These are phyloP conservation scores for Emydura subglobosa DNA, from an alignment of 2,113 vertebrate genomes.

Conservation along the genomic window DNA sequence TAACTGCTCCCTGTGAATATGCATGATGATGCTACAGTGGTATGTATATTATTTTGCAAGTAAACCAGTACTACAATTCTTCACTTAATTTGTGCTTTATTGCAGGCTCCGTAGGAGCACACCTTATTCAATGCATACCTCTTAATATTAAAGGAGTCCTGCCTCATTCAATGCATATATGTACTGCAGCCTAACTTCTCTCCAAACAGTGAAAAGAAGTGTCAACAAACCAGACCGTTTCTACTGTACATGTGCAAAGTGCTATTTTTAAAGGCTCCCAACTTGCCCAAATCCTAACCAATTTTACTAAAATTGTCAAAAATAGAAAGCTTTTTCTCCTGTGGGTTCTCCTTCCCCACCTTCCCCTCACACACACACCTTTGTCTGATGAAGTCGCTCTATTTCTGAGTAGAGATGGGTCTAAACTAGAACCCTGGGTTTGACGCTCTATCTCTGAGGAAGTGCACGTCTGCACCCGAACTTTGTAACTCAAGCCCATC, in stretches of 20 bases:
- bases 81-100: neutral
- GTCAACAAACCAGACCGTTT: slow-evolving; percentile 49
- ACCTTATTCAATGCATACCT: neutral
- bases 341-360: neutral
- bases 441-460: neutral
- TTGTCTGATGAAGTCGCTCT: neutral
- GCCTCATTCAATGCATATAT: neutral
- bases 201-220: neutral
- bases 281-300: neutral
- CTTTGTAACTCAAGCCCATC: neutral
- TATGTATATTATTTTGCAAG: neutral
- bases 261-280: slow-evolving; percentile 18
- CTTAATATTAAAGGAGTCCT: neutral
- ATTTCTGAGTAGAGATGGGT: neutral
- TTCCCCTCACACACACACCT: neutral
- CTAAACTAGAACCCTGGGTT: neutral
- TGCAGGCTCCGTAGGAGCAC: neutral
- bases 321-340: neutral
- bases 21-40: neutral
- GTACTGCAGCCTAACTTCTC: slow-evolving; percentile 43
- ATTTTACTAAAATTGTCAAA: neutral
- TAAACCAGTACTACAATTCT: neutral
- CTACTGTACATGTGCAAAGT: neutral
- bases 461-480: neutral
- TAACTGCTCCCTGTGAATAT: neutral